Evolutionary conservation across 2,113 vertebrate species (phyloP).

Genomic region (Tragelaphus strepsiceros): DNA sequence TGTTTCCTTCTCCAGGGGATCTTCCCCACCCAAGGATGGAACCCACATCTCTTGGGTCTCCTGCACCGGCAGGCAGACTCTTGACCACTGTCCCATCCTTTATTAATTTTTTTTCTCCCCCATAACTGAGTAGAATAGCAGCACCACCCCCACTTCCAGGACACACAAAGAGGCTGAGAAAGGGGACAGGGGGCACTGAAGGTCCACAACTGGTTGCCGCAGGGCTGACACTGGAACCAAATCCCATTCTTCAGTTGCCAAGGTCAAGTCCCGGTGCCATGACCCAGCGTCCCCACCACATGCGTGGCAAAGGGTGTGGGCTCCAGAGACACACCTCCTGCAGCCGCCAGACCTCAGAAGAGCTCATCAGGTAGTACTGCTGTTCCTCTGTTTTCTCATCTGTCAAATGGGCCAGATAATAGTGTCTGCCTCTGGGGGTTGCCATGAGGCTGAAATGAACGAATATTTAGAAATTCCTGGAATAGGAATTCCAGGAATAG

Average conservation of each 20-base stretch:
- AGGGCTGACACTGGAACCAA: background rate
- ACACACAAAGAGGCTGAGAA: background rate
- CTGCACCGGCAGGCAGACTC: background rate
- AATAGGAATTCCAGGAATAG: background rate
- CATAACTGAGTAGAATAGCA: background rate
- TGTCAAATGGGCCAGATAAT: background rate
- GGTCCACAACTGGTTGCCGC: background rate
- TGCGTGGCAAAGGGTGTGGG: accelerated
- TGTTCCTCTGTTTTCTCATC: background rate
- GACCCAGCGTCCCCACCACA: background rate
- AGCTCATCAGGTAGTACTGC: background rate
- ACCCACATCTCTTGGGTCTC: background rate
- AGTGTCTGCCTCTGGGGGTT: background rate
- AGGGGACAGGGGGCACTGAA: too few relatives aligned
- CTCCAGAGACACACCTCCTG: background rate
- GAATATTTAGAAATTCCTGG: background rate
- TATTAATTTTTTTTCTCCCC: background rate
- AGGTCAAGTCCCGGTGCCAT: background rate
- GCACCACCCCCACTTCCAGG: background rate
- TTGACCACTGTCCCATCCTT: background rate
- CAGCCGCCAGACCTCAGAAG: too few relatives aligned
- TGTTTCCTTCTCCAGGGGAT: background rate
- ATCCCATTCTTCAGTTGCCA: background rate
- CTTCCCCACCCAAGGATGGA: background rate
- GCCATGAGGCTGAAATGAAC: background rate